Conservation (phyloP, 2,797 vertebrate genomes). For the Menidia menidia region DNA sequence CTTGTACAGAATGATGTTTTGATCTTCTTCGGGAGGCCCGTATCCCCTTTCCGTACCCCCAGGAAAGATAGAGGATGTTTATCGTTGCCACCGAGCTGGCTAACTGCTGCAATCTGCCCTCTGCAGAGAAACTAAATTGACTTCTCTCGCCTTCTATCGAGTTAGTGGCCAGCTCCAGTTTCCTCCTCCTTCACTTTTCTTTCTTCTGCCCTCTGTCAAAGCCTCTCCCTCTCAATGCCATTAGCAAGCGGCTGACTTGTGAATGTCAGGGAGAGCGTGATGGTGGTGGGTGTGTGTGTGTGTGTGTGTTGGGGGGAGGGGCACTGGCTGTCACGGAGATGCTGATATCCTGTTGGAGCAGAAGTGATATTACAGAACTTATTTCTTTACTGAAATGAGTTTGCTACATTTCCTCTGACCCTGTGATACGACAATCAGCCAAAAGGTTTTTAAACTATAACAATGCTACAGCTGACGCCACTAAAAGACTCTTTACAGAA, state of each 20-base stretch:
- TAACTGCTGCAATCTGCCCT: constrained; percentile 75
- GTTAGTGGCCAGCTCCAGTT: constrained; percentile 77
- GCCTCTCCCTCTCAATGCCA: constrained; percentile 20
- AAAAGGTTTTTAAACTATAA: constrained; percentile 20
- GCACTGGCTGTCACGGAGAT: constrained; percentile 46
- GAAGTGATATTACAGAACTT: constrained; percentile 68
- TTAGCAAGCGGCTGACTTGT: constrained; percentile 58
- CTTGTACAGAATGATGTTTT: constrained; percentile 60
- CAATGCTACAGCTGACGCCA: constrained; percentile 7
- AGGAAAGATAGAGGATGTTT: constrained; percentile 59
- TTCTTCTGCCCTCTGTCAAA: constrained; percentile 62
- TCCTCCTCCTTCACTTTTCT: constrained; percentile 67
- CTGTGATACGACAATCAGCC: constrained; percentile 19
- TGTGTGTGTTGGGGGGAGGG: constrained; percentile 31
- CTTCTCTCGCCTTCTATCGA: constrained; percentile 77
- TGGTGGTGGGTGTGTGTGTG: constrained; percentile 27
- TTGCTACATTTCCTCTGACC: constrained; percentile 42
- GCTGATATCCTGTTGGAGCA: constrained; percentile 62
- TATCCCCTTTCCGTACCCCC: constrained; percentile 52
- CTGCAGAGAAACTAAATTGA: constrained; percentile 79
- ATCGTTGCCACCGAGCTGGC: constrained; percentile 50
- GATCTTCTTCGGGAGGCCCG: constrained; percentile 38
- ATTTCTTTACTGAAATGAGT: constrained; percentile 52
- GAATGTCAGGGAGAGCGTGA: constrained; percentile 67
- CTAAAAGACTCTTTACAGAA: constrained; percentile 18